phyloP scores from a whole-genome alignment of 2,797 vertebrate species.

The Fistularia commersonii region DNA sequence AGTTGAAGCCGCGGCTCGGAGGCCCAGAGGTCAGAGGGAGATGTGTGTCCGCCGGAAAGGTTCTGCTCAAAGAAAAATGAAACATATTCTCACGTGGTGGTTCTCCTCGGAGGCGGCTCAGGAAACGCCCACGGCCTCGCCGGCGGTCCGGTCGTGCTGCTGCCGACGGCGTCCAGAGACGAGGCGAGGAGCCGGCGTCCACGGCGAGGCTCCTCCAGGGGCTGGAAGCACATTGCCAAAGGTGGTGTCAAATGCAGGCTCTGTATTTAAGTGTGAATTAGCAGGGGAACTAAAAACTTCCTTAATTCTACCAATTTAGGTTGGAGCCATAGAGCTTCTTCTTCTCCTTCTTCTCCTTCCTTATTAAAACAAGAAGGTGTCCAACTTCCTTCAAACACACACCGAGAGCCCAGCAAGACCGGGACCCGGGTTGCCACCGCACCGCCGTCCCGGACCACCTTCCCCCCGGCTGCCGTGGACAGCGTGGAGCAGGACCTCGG shows the following conservation, averaged over 20 bases:
- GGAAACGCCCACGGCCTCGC: constrained; percentile 59
- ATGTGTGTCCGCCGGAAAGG: no score
- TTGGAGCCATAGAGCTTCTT: constrained; percentile 68
- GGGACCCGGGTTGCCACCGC: no score
- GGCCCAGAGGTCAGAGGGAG: no score
- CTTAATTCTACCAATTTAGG: constrained; percentile 79
- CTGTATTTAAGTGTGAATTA: constrained; percentile 82
- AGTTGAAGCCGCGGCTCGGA: no score
- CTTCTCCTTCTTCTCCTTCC: constrained; percentile 58
- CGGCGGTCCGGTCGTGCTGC: constrained; percentile 45
- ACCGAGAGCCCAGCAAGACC: no score
- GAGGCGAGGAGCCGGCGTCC: constrained; percentile 28
- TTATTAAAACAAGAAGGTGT: constrained; percentile 72
- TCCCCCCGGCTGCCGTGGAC: no score
- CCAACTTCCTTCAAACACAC: constrained; percentile 45
- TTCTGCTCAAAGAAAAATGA: constrained; percentile 17
- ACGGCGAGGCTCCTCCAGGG: no score
- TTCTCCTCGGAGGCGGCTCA: constrained; percentile 20
- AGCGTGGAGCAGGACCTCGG: no score
- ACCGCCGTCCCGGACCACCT: no score
- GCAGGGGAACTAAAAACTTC: constrained; percentile 84
- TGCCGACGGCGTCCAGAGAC: constrained; percentile 7
- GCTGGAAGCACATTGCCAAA: constrained; percentile 75
- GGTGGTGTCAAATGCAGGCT: constrained; percentile 72
- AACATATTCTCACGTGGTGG: constrained; percentile 6